phyloP scores from a whole-genome alignment of 1,140 invertebrate genomes.

The Agrypnia vestita region DNA sequence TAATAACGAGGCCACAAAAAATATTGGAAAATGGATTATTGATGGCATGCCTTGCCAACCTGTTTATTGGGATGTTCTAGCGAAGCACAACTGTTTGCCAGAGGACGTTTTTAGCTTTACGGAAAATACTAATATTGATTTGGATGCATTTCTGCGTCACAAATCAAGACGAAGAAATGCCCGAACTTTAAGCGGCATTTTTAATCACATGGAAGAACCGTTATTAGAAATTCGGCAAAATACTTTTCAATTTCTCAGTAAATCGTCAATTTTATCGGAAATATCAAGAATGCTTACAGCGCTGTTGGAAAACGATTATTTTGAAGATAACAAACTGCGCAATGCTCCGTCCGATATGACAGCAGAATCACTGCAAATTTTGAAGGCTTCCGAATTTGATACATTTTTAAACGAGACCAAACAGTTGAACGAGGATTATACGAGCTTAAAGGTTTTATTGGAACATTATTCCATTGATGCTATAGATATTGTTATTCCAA shows the following conservation, averaged over 20 bases:
- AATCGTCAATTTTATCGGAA: constrained; percentile 29
- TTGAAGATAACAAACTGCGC: constrained; percentile 36
- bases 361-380: constrained; percentile 3
- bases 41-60: constrained; percentile 72
- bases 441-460: constrained; percentile 66
- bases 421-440: constrained; percentile 68
- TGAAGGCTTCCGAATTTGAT: constrained; percentile 27
- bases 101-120: constrained; percentile 73
- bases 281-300: constrained; percentile 19
- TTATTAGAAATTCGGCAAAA: not conserved
- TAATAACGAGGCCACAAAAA: constrained; percentile 61
- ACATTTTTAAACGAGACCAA: constrained; percentile 64
- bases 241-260: not conserved
- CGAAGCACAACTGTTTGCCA: constrained; percentile 67
- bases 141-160: constrained; percentile 65
- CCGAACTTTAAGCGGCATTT: not conserved
- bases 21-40: constrained; percentile 73
- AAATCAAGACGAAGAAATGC: constrained; percentile 28
- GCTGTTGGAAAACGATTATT: constrained; percentile 46
- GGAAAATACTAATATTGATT: constrained; percentile 69
- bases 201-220: constrained; percentile 18
- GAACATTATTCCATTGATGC: constrained; percentile 62
- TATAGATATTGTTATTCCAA: constrained; percentile 60
- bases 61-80: constrained; percentile 70
- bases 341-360: constrained; percentile 12